Percentiles rank a stretch among this genome's conserved stretches.
These are phyloP conservation scores for Polyommatus iphigenia DNA, from an alignment of 2,888 invertebrate genomes.

Conservation along the genomic window DNA sequence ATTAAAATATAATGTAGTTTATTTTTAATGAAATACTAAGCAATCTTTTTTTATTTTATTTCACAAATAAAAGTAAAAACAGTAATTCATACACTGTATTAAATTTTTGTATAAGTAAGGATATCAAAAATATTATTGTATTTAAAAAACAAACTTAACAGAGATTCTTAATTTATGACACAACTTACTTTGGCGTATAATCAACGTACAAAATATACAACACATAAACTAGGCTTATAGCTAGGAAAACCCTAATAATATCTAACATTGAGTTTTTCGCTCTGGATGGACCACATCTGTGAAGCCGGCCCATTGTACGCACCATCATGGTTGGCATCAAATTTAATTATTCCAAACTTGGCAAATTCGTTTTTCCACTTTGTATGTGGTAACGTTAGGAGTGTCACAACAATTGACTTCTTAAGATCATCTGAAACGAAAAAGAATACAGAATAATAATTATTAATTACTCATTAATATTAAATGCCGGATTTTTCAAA, in stretches of 20 bases:
- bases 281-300: constrained; percentile 74
- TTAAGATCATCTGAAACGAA: constrained; percentile 65
- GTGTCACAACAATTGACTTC: constrained; percentile 60
- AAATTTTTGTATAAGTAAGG: background rate
- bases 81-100: background rate
- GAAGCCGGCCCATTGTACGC: constrained; percentile 74
- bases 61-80: background rate
- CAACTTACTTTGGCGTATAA: constrained; percentile 58
- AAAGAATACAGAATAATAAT: background rate
- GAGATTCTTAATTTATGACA: constrained; percentile 3
- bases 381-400: constrained; percentile 62
- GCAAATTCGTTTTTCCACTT: constrained; percentile 68
- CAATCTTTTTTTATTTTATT: background rate
- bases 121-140: background rate
- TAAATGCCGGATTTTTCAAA: background rate
- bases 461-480: background rate
- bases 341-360: constrained; percentile 74
- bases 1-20: background rate
- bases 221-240: constrained; percentile 64
- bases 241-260: constrained; percentile 75
- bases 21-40: background rate
- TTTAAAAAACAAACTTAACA: background rate
- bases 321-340: constrained; percentile 66
- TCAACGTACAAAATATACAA: constrained; percentile 71
- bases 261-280: constrained; percentile 73